Evolutionary conservation across 2,888 invertebrate species (phyloP), one percentile per base, ranked within the genome.

Genomic region (Aelia acuminata): DNA sequence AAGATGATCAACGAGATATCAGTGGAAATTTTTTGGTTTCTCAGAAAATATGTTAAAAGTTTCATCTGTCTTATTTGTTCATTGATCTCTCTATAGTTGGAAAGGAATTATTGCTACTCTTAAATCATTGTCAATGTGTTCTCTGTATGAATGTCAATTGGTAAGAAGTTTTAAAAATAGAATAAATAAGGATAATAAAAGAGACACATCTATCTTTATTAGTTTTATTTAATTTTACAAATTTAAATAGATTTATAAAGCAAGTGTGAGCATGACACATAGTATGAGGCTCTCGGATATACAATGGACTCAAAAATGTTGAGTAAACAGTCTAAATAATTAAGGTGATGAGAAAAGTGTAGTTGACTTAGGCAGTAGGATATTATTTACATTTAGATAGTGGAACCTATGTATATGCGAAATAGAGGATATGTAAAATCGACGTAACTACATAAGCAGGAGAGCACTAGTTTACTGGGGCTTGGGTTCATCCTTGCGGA

Each of bases 401-500:
- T 70, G 63, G 63, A 70, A 31, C 35, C 63, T 70, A 70, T 70
- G 63, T 70, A 70, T 70, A 70, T 70, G 63, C 63, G 63, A 70
- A 70, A 13, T 70, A 70, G 31, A 70, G 63, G 63, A 70, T 70
- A 70, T 70, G 63, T 70, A 70, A 70, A 70, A 35, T 70, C 63
- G 63, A 70, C 63, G 63, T 70, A 84, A 48, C 84, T 84, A 84
- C 84, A 84, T 47, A 48, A 84, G 84, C 48, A 84, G 84, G 48
- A 84, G n/a, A 84, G 84, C 84, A n/a, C 84, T 53, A 35, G 43
- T 57, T 86, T 63, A 86, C 53, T 57, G 39, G 35, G 86, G 57
- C 53, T 86, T 86, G 86, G 86, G 50, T n/a, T 93, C 93, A 88
- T 96, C 96, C 93, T 96, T 96, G 93, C 97, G 97, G 88, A 95